phyloP scores from a whole-genome alignment of 2,888 invertebrate species.

The Neria commutata region DNA sequence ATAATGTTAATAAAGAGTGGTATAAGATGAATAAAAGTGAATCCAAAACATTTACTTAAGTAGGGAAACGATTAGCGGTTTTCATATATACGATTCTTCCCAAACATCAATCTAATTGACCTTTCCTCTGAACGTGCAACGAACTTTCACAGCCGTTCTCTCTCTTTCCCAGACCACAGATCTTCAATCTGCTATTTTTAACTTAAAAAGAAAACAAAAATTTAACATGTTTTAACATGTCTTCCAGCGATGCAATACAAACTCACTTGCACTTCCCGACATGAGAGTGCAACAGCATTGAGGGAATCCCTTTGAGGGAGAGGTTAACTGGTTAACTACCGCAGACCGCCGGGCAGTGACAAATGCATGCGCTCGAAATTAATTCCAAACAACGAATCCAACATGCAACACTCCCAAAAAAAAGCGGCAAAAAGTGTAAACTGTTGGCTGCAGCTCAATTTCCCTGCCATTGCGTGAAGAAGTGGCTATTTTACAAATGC shows the following conservation, averaged over 20 bases:
- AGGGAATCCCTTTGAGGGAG: neutral
- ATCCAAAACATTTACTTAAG: too few species aligned
- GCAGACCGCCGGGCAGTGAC: neutral
- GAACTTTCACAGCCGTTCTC: neutral
- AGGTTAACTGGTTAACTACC: neutral
- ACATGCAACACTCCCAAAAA: too few species aligned
- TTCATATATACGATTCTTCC: neutral
- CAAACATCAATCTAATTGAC: neutral
- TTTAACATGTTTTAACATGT: neutral
- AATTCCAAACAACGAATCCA: neutral
- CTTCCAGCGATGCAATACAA: neutral
- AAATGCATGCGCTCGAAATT: too few species aligned
- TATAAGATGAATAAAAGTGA: too few species aligned
- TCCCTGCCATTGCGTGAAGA: too few species aligned
- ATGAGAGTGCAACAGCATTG: neutral
- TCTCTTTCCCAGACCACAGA: neutral
- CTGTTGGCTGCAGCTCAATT: too few species aligned
- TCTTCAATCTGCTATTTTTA: neutral
- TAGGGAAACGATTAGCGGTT: neutral
- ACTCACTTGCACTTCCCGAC: neutral
- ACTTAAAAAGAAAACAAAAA: neutral
- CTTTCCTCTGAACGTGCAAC: constrained; percentile 5
- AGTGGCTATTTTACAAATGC: too few species aligned
- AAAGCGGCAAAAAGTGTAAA: too few species aligned
- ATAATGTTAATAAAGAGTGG: too few species aligned